Percentiles rank a stretch among this genome's conserved stretches.
These are phyloP conservation scores for Takifugu bimaculatus DNA, from an alignment of 2,113 vertebrate genomes.

Conservation along the genomic window DNA sequence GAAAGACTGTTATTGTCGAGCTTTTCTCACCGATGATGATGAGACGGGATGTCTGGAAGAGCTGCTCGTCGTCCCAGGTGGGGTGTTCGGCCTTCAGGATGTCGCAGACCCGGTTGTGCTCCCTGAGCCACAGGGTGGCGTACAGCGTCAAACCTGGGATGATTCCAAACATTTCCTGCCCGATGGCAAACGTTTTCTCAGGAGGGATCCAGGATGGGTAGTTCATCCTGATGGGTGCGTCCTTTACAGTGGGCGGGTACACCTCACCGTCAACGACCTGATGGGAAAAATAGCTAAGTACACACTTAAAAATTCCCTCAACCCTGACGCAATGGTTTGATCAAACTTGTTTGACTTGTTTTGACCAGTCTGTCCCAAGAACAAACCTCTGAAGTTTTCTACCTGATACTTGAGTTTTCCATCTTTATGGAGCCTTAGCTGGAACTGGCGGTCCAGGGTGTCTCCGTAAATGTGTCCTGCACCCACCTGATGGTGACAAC, in stretches of 20 bases:
- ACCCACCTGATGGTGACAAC: constrained; percentile 79
- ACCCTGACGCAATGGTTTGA: neutral
- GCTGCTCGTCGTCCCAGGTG: constrained; percentile 90
- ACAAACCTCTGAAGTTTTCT: neutral
- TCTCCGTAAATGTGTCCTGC: constrained; percentile 93
- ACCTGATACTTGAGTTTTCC: constrained; percentile 97
- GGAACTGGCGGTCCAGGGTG: constrained; percentile 83
- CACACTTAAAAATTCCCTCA: too few species aligned
- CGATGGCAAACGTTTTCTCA: constrained; percentile 79
- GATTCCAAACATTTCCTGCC: constrained; percentile 92
- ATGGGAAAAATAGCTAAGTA: neutral
- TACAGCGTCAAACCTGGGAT: constrained; percentile 88
- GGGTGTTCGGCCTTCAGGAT: constrained; percentile 86
- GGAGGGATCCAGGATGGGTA: constrained; percentile 73
- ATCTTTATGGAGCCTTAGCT: constrained; percentile 84
- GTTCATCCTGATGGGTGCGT: constrained; percentile 81
- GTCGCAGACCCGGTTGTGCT: constrained; percentile 94
- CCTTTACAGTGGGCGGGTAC: constrained; percentile 81
- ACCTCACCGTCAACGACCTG: constrained; percentile 86
- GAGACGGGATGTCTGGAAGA: constrained; percentile 92
- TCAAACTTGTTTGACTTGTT: neutral
- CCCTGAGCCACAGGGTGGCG: constrained; percentile 88
- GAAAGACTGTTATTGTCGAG: neutral
- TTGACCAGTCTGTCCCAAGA: neutral
- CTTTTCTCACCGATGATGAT: constrained; percentile 86